Evolutionary conservation across 2,888 invertebrate species (phyloP), one percentile per base, ranked within the genome.

Genomic region (Noctua pronuba): DNA sequence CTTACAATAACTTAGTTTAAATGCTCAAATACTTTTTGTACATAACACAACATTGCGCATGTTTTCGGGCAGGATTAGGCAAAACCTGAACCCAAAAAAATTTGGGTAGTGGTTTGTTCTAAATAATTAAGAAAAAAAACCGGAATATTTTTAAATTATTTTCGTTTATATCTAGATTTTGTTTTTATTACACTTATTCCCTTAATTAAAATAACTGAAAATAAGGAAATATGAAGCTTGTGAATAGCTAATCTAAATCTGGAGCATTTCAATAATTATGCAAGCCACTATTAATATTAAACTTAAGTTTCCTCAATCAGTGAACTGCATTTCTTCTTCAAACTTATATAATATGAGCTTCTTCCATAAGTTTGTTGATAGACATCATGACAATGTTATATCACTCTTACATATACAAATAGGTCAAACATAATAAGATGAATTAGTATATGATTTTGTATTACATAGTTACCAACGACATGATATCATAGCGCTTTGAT

Each of bases 221-320:
- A 64, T 24, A 7, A 31, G 60, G 21, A 8, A 31, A 31, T 4
- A 60, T 18, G 16, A 28, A 2, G 7, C 28, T 16, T 28, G 6
- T 55, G 5, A 55, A n/a, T 18, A 28, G 6, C 6, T 62, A 21
- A 62, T 35, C 62, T 16, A 41, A 2, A 67, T 67, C 21, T 80
- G 66, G 24, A 67, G 49, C n/a, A 74, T 18, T 60, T 60, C 18
- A 66, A 66, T 67, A 77, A 82, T 77, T 81, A 75, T 68, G 62
- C 38, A 76, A 80, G 44, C 49, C 24, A 70, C 44, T 64, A 35
- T 82, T 21, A 52, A 64, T 75, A 79, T 75, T 75, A 44, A 55
- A 49, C 5, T 38, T 41, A n/a, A 38, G 44, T 66, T 82, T 80
- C 80, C 82, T 82, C 70, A 80, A 80, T 80, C 77, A 82, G 67